Conservation (phyloP, 2,888 invertebrate genomes). For the Deilephila porcellus region DNA sequence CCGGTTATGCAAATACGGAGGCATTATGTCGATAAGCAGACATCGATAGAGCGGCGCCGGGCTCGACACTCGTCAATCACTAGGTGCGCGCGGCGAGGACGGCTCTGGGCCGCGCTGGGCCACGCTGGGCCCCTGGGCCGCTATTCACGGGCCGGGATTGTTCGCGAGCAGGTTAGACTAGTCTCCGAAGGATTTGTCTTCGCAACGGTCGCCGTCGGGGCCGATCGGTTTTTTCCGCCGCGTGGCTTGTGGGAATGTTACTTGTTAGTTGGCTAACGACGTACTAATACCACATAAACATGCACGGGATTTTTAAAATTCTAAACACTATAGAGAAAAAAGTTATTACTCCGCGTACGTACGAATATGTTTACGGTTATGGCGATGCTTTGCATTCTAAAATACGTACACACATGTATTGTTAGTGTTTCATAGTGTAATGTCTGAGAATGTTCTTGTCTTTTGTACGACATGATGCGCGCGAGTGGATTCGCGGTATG, state of each 20-base stretch:
- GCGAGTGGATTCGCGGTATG: too few relatives aligned
- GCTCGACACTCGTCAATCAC: neutral
- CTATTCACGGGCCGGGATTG: conserved; percentile 34
- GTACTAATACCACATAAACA: neutral
- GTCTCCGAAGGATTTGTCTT: conserved; percentile 25
- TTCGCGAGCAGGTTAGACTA: conserved; percentile 38
- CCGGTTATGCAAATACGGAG: neutral
- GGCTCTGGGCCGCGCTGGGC: neutral
- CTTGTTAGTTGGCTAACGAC: conserved; percentile 19
- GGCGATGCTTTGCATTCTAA: neutral
- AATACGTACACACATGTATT: neutral
- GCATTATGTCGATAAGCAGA: neutral
- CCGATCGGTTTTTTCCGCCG: conserved; percentile 14
- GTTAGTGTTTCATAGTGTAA: neutral
- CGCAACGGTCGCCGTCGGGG: conserved; percentile 17
- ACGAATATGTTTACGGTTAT: neutral
- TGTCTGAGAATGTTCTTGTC: too few relatives aligned
- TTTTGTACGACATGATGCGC: too few relatives aligned
- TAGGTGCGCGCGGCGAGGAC: neutral
- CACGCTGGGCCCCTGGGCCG: neutral
- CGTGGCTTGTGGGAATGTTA: conserved; percentile 20
- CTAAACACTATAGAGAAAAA: neutral
- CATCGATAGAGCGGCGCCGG: conserved; percentile 6
- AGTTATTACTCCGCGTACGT: neutral
- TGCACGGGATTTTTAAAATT: neutral